Percentiles rank a stretch among this genome's conserved stretches.
These are phyloP conservation scores for Caenorhabditis afra DNA, from an alignment of 2,888 invertebrate genomes.

Conservation along the genomic window DNA sequence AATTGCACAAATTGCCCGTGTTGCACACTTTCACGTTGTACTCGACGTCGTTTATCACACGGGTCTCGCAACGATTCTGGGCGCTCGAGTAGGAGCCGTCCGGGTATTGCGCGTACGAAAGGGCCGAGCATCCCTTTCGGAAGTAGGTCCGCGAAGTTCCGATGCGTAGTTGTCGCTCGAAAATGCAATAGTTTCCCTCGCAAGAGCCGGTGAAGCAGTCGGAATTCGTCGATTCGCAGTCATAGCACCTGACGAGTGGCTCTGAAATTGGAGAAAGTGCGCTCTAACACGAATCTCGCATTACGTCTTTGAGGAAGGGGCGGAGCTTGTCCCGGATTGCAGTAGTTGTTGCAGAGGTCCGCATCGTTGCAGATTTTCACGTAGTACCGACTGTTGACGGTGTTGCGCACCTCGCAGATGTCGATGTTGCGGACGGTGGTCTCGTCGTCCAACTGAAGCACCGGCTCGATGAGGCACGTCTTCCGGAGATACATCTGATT, in stretches of 20 bases:
- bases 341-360: constrained; percentile 62
- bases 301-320: constrained; percentile 62
- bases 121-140: constrained; percentile 56
- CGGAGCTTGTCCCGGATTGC: constrained; percentile 58
- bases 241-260: constrained; percentile 59
- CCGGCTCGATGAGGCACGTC: constrained; percentile 51
- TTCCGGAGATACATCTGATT: constrained; percentile 58
- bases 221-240: constrained; percentile 41
- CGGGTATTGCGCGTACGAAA: constrained; percentile 59
- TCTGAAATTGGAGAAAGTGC: constrained; percentile 45
- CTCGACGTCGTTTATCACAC: constrained; percentile 57
- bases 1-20: constrained; percentile 56
- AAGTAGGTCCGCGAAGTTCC: constrained; percentile 37
- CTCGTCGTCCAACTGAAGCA: constrained; percentile 58
- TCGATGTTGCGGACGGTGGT: constrained; percentile 54
- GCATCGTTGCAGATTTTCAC: constrained; percentile 65
- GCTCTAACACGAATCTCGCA: not conserved
- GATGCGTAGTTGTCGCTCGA: constrained; percentile 43
- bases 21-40: constrained; percentile 64
- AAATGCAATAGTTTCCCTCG: constrained; percentile 60
- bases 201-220: constrained; percentile 62
- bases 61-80: constrained; percentile 55
- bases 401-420: constrained; percentile 65
- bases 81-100: constrained; percentile 43
- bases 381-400: constrained; percentile 53